Conservation (phyloP, 2,113 vertebrate species). For the Abramis brama region DNA sequence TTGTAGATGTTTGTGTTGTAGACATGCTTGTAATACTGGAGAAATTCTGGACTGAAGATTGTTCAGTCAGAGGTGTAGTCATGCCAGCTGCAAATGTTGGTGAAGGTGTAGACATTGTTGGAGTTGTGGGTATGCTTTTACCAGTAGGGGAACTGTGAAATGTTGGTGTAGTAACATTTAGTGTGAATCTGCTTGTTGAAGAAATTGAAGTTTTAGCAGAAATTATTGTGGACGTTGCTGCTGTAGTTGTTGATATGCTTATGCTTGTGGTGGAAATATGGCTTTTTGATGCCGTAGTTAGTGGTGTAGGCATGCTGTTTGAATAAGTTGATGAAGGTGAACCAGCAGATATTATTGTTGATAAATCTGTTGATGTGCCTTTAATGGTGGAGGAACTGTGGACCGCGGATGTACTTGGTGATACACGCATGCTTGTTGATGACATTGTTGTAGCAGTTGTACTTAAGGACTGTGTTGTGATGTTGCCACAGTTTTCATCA, state of each 20-base stretch:
- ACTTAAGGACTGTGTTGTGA: background rate
- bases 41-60: background rate
- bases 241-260: too few species aligned
- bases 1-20: background rate
- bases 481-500: background rate
- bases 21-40: background rate
- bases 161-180: background rate
- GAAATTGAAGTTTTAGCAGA: background rate
- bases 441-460: background rate
- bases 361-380: background rate
- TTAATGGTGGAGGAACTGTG: background rate
- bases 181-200: background rate
- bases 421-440: background rate
- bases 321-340: background rate
- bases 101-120: conserved; percentile 5
- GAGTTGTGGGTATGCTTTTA: background rate
- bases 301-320: background rate
- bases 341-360: background rate
- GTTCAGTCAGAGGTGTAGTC: background rate
- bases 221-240: background rate
- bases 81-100: background rate
- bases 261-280: background rate
- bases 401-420: background rate
- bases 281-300: background rate
- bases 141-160: background rate